Percentiles rank a stretch among this genome's conserved stretches.
Evolutionary conservation across 1,140 invertebrate genomes (phyloP).

Genomic region (Ectropis grisescens): DNA sequence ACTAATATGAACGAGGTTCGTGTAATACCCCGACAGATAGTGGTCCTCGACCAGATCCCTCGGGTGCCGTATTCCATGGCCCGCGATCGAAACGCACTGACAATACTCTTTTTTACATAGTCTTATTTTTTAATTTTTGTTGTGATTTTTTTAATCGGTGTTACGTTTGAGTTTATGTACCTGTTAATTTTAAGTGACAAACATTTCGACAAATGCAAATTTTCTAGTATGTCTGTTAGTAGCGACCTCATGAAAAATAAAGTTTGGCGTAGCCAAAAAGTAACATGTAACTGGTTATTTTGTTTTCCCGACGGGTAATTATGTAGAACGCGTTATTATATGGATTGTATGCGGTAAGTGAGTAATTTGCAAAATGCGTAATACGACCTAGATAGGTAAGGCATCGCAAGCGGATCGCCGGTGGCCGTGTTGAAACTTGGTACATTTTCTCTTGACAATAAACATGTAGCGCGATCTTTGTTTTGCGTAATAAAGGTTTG

Average conservation of each 20-base stretch:
- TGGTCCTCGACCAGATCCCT: constrained; percentile 33
- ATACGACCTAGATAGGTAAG: constrained; percentile 42
- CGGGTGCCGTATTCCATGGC: constrained; percentile 22
- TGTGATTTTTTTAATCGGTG: constrained; percentile 38
- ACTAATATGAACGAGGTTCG: constrained; percentile 34
- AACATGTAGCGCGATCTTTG: constrained; percentile 28
- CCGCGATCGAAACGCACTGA: constrained; percentile 38
- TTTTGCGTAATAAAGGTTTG: constrained; percentile 30
- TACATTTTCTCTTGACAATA: constrained; percentile 37
- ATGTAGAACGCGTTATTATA: constrained; percentile 19
- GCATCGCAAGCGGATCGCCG: constrained; percentile 35
- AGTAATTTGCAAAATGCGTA: constrained; percentile 46
- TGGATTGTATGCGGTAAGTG: constrained; percentile 9
- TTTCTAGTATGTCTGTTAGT: too few species aligned
- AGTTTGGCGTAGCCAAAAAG: constrained; percentile 36
- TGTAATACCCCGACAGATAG: constrained; percentile 28
- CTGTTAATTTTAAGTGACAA: constrained; percentile 39
- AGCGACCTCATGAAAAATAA: constrained; percentile 27
- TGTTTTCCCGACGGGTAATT: constrained; percentile 23
- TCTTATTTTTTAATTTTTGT: constrained; percentile 45
- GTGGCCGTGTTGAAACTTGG: constrained; percentile 32
- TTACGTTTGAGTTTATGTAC: constrained; percentile 63
- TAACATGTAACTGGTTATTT: constrained; percentile 15
- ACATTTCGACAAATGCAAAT: too few species aligned
- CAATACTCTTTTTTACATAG: constrained; percentile 27